Conservation (phyloP, 2,113 vertebrate genomes). For the Meriones unguiculatus region DNA sequence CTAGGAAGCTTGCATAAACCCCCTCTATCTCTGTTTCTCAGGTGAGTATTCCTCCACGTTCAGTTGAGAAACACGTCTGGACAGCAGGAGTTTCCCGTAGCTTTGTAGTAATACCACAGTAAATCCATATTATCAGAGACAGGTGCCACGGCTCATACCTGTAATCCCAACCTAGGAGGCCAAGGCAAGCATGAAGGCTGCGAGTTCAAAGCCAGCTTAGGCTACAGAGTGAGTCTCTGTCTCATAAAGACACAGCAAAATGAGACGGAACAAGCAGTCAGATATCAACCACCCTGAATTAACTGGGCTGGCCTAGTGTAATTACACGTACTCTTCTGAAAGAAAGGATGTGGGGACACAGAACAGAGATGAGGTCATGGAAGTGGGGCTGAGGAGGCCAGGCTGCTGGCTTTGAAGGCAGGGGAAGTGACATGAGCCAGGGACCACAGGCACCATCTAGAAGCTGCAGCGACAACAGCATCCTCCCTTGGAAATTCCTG, state of each 20-base stretch:
- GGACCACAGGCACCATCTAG: neutral
- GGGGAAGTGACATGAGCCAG: neutral
- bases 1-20: neutral
- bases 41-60: neutral
- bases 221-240: neutral
- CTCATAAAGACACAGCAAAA: neutral
- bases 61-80: neutral
- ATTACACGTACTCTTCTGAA: neutral
- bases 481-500: neutral
- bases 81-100: neutral
- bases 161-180: neutral
- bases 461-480: neutral
- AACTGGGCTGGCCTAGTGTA: neutral
- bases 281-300: neutral
- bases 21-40: neutral
- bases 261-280: neutral
- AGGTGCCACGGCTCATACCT: neutral
- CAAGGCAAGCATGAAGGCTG: neutral
- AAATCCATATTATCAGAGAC: neutral
- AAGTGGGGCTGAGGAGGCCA: neutral
- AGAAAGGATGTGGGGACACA: too few relatives aligned
- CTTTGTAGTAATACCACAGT: neutral
- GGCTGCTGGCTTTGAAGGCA: neutral
- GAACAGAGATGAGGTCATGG: neutral
- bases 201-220: neutral